phyloP scores from a whole-genome alignment of 2,797 vertebrate species.

The Halcyon smyrnensis region DNA sequence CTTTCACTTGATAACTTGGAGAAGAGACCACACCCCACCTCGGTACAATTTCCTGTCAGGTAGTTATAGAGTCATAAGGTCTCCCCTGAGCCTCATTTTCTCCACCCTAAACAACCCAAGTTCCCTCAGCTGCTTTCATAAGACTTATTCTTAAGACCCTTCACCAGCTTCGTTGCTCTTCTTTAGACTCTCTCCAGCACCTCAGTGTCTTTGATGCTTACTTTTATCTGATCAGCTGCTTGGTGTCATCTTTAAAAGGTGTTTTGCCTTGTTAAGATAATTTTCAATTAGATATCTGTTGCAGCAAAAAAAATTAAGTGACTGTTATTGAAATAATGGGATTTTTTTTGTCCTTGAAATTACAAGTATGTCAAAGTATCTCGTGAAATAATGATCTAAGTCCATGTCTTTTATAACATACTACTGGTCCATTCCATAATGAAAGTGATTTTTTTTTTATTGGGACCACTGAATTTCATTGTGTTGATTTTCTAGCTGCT shows the following conservation, averaged over 20 bases:
- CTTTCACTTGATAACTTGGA: not conserved
- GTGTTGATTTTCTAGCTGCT: not conserved
- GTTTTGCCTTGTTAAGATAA: not conserved
- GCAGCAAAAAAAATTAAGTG: not conserved
- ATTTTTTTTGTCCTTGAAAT: not conserved
- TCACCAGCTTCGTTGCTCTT: not conserved
- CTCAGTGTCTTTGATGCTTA: not conserved
- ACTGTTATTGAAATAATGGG: not conserved
- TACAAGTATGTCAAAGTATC: not conserved
- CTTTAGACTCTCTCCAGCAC: not conserved
- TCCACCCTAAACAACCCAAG: not conserved
- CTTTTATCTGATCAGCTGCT: not conserved
- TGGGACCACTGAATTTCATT: not conserved
- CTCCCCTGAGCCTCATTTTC: not conserved
- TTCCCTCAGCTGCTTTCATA: rapidly evolving
- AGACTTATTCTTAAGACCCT: not conserved
- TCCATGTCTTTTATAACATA: not conserved
- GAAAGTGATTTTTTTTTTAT: not conserved
- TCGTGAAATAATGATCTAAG: not conserved
- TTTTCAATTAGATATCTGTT: not conserved
- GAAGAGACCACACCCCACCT: not conserved
- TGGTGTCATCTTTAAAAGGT: not conserved
- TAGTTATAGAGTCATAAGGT: not conserved
- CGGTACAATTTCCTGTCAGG: rapidly evolving
- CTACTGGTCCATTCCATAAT: not conserved